Evolutionary conservation across 2,888 invertebrate genomes (phyloP), one percentile per base, ranked within the genome.

Genomic region (Noctua janthe): DNA sequence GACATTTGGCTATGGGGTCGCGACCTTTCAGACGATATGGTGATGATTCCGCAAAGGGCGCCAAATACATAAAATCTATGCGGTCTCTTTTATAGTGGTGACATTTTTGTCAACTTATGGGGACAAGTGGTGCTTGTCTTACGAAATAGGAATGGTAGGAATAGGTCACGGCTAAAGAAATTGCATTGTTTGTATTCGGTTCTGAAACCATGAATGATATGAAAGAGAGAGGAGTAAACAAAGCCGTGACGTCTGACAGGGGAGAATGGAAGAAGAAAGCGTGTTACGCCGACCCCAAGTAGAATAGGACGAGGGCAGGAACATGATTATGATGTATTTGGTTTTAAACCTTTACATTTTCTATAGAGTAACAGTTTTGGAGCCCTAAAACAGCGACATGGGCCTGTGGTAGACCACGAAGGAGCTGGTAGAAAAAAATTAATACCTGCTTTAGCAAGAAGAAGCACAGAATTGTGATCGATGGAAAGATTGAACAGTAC

Each of bases 1-100:
- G 96, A 93, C 95, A 96, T 96, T 96, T 95, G 94, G 90, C 92
- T 85, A 91, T 89, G 90, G 92, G 95, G 94, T 94, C 94, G 88
- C 90, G 93, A 94, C 96, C 96, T 96, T 96, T 96, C 89, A 89
- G 91, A 92, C 91, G 93, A 92, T 90, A 90, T 90, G 88, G 88
- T 89, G 88, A 89, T 89, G 90, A 84, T 87, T 91, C 89, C 87
- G 87, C 91, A 96, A 96, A 95, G 95, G 95, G 93, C 95, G 90
- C 82, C 89, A 89, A 91, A 92, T 91, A 92, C 89, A 95, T 95
- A 94, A 94, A 93, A 91, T 91, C 88, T 91, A 90, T 93, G 92
- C 92, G 93, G 94, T 94, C 89, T 84, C 84, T 90, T 92, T 92
- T 93, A 92, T 92, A 90, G 85, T 86, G 87, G 92, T 92, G 95